Evolutionary conservation across 2,113 vertebrate species (phyloP).

Genomic region (cat (Felis catus)): F.catus_Fca126_mat1.0 CM031412.1:42241001-42241500

Average conservation of each 20-base stretch:
- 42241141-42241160: neutral
- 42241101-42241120: neutral
- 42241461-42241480: neutral
- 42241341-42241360: neutral
- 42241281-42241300: neutral
- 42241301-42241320: neutral
- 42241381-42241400: neutral
- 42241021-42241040: neutral
- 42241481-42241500: neutral
- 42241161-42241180: slow-evolving; percentile 16
- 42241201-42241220: neutral
- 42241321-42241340: neutral
- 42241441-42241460: neutral
- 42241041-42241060: slow-evolving; percentile 17
- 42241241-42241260: neutral
- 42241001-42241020: neutral
- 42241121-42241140: neutral
- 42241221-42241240: neutral
- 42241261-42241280: neutral
- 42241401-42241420: neutral
- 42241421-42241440: neutral
- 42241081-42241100: slow-evolving; percentile 51
- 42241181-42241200: neutral
- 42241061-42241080: neutral
- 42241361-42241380: neutral